Evolutionary conservation across 2,113 vertebrate genomes (phyloP).

Genomic region (Tetraodon nigroviridis): DNA sequence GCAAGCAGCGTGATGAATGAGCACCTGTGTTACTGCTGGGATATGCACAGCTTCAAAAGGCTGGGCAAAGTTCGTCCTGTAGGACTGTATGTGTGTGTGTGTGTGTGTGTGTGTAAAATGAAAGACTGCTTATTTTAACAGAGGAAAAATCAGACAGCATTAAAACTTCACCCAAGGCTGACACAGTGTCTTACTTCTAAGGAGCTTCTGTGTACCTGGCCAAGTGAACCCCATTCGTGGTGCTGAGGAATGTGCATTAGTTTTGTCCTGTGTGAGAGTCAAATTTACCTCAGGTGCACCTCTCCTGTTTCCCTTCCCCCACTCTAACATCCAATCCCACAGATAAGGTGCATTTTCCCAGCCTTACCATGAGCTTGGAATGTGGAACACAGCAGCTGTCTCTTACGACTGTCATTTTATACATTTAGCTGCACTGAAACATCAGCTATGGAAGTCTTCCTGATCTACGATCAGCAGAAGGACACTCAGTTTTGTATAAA

Average conservation of each 20-base stretch:
- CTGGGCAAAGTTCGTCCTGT: constrained; percentile 61
- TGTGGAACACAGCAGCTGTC: constrained; percentile 40
- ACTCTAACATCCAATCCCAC: constrained; percentile 71
- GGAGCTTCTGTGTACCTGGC: constrained; percentile 75
- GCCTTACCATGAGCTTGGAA: constrained; percentile 57
- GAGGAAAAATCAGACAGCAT: constrained; percentile 68
- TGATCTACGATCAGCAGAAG: not conserved
- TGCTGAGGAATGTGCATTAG: constrained; percentile 78
- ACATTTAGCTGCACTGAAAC: constrained; percentile 17
- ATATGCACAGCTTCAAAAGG: constrained; percentile 72
- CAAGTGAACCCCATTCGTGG: constrained; percentile 70
- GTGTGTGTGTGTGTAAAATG: constrained; percentile 12
- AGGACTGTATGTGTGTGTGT: constrained; percentile 20
- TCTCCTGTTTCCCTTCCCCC: constrained; percentile 57
- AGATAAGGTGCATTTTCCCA: constrained; percentile 69
- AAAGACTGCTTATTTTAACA: constrained; percentile 66
- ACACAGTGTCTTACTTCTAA: constrained; percentile 70
- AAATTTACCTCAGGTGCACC: constrained; percentile 72
- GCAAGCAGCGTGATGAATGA: constrained; percentile 68
- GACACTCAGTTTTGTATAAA: constrained; percentile 26
- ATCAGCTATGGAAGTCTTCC: not conserved
- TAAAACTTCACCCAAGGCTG: constrained; percentile 73
- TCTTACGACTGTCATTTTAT: constrained; percentile 53
- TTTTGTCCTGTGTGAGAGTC: constrained; percentile 70
- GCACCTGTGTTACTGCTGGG: constrained; percentile 67